phyloP scores from a whole-genome alignment of 1,140 invertebrate genomes.

The Ectropis grisescens region DNA sequence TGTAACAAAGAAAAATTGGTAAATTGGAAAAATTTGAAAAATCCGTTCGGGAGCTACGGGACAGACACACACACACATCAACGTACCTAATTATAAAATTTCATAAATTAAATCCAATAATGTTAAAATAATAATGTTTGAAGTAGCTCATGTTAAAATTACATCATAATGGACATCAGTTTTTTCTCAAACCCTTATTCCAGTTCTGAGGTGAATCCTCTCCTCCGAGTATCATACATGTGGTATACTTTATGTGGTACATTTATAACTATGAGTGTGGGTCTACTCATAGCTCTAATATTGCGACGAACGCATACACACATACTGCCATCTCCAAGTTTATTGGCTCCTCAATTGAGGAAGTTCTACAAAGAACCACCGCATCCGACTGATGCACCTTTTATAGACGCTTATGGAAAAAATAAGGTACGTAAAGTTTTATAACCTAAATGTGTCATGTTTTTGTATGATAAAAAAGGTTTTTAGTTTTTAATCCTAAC shows the following conservation, averaged over 20 bases:
- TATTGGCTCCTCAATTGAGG: constrained; percentile 76
- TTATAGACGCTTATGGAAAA: constrained; percentile 43
- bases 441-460: neutral
- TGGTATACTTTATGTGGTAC: constrained; percentile 74
- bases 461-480: no score
- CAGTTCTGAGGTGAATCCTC: constrained; percentile 52
- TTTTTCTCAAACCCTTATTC: no score
- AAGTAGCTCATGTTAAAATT: no score
- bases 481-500: neutral
- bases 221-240: constrained; percentile 78
- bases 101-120: no score
- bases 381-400: constrained; percentile 66
- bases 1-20: no score
- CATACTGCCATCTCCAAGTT: constrained; percentile 66
- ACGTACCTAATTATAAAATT: no score
- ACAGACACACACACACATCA: no score
- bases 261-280: constrained; percentile 73
- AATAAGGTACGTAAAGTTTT: constrained; percentile 32
- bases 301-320: constrained; percentile 57
- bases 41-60: no score
- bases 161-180: no score
- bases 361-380: constrained; percentile 69
- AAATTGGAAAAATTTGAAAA: no score
- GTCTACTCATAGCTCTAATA: constrained; percentile 63
- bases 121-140: no score